phyloP scores from a whole-genome alignment of 2,797 vertebrate genomes.

The Pelochelys cantorii region DNA sequence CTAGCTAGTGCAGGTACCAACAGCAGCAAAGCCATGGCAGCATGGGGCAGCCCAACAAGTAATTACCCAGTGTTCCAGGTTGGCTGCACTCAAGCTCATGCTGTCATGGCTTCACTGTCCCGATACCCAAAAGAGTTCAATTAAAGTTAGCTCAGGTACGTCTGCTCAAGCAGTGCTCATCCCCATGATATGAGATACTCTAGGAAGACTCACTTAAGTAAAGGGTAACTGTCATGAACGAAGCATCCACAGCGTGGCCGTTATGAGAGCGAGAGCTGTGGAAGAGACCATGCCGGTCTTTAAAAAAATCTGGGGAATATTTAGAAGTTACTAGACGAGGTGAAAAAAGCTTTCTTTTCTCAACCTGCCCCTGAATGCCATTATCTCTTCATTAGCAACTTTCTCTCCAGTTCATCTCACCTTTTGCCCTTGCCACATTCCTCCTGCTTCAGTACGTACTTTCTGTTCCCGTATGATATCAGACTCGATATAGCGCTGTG shows the following conservation, averaged over 20 bases:
- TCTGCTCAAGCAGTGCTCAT: neutral
- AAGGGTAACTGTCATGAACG: neutral
- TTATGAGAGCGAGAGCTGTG: neutral
- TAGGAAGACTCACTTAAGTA: neutral
- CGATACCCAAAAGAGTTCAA: neutral
- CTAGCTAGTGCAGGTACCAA: neutral
- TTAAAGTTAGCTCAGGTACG: neutral
- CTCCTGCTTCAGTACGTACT: neutral
- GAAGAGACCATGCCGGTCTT: neutral
- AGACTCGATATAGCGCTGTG: neutral
- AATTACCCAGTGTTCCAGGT: neutral
- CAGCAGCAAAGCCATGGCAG: neutral
- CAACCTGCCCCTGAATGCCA: neutral
- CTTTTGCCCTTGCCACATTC: neutral
- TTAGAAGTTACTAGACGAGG: neutral
- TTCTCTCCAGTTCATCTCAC: conserved; percentile 1
- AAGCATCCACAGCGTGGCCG: neutral
- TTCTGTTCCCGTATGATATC: neutral
- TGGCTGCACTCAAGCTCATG: no score
- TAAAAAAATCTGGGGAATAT: neutral
- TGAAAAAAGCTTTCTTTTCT: neutral
- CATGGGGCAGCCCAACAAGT: neutral
- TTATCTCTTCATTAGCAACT: conserved; percentile 10
- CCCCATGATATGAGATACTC: neutral
- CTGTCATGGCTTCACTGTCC: no score